A percentile compares a stretch with the other conserved stretches of the same genome.
phyloP scores from a whole-genome alignment of 2,113 vertebrate species.

The Oncorhynchus gorbuscha region DNA sequence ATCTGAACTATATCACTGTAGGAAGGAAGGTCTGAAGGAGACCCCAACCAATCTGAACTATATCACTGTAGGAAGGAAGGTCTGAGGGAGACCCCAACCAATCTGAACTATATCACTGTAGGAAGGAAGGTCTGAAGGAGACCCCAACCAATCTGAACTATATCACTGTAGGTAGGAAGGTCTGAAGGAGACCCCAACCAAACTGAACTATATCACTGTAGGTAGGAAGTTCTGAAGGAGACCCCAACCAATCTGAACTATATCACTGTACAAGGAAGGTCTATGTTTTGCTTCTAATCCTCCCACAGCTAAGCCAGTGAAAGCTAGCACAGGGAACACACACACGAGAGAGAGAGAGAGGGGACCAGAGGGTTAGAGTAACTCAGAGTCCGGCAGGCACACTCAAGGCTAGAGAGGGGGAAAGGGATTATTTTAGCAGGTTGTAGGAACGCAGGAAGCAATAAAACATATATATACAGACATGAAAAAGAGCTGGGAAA shows the following conservation, averaged over 20 bases:
- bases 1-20: conserved; percentile 41
- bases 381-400: neutral
- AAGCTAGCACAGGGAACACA: neutral
- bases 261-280: conserved; percentile 61
- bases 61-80: conserved; percentile 61
- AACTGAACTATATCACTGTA: too few species aligned
- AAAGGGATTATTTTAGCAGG: neutral
- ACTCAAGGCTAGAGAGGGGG: neutral
- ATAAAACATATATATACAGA: neutral
- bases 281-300: conserved; percentile 49
- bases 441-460: neutral
- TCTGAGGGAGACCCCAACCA: conserved; percentile 86
- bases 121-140: conserved; percentile 77
- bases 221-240: too few species aligned
- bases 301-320: neutral
- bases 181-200: conserved; percentile 6
- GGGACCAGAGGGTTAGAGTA: neutral
- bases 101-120: conserved; percentile 72
- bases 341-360: too few species aligned
- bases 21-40: conserved; percentile 78
- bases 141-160: conserved; percentile 83
- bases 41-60: conserved; percentile 83
- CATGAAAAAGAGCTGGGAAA: neutral
- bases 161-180: conserved; percentile 40
- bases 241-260: conserved; percentile 4